Conservation (phyloP, 2,113 vertebrate genomes). For the Gila orcuttii region DNA sequence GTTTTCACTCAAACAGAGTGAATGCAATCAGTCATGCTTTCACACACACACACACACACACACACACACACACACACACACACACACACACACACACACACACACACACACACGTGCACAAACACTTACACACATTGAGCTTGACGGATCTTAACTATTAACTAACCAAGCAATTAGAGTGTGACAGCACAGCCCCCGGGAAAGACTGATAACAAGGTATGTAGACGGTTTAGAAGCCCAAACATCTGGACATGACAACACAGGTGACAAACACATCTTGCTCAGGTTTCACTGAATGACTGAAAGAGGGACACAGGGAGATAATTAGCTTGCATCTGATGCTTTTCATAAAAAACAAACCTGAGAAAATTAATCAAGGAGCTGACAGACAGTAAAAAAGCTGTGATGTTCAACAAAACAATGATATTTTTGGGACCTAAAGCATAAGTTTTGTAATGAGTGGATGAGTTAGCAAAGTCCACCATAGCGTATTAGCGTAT, state of each 20-base stretch:
- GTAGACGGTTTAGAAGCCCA: slow-evolving; percentile 13
- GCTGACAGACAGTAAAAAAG: slow-evolving; percentile 8
- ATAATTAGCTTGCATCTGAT: slow-evolving; percentile 39
- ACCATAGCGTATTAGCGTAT: background rate
- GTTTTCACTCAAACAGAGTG: slow-evolving; percentile 25
- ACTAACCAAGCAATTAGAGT: slow-evolving; percentile 43
- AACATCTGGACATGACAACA: slow-evolving; percentile 38
- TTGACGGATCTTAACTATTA: slow-evolving; percentile 45
- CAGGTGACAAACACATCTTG: slow-evolving; percentile 26
- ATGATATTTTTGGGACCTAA: slow-evolving; percentile 18
- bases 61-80: slow-evolving; percentile 9
- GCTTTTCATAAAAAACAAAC: slow-evolving; percentile 14
- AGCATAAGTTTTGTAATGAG: background rate
- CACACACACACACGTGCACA: slow-evolving; percentile 11
- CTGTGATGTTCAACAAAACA: slow-evolving; percentile 13
- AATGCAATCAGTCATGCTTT: slow-evolving; percentile 33
- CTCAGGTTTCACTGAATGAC: background rate
- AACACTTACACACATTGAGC: slow-evolving; percentile 28
- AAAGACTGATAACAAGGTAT: slow-evolving; percentile 37
- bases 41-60: slow-evolving; percentile 10
- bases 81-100: background rate
- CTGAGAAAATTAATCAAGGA: background rate
- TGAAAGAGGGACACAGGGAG: slow-evolving; percentile 1
- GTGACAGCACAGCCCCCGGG: slow-evolving; percentile 39
- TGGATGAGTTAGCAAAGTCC: background rate